Evolutionary conservation across 2,888 invertebrate species (phyloP), one percentile per base, ranked within the genome.

Genomic region (Desoria tigrina): DNA sequence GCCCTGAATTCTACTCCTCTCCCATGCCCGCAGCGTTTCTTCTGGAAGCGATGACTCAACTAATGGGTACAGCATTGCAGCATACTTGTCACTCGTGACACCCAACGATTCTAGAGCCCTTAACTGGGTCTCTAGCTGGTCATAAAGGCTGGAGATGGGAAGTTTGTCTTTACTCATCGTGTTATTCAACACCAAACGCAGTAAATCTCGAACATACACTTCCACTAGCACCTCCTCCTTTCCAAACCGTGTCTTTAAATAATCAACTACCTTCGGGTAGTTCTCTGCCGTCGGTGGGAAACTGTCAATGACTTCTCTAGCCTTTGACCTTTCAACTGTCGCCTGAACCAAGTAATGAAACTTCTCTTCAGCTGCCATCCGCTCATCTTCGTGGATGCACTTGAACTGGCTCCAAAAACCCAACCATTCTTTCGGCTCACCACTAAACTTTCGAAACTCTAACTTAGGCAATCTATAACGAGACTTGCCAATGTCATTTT

Each of bases 11-110:
- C 45, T 3, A 42, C 26, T 56, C 26, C 61, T 60, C 23, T 71
- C 64, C 77, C 77, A 78, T n/a, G 72, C 69, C 49, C 75, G 24
- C 26, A 78, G 59, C 66, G 66, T 2, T n/a, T n/a, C n/a, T n/a
- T n/a, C n/a, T n/a, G n/a, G n/a, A n/a, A n/a, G n/a, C n/a, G n/a
- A n/a, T n/a, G 71, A 72, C 42, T 69, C 71, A 18, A 72, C 73
- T n/a, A 71, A 9, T 0, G 71, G 71, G 37, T 64, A 69, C 24
- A 73, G 18, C 11, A 69, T 63, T 1, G 55, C 60, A 9, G 59
- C 69, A 51, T 37, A 68, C n/a, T n/a, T n/a, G n/a, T n/a, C n/a
- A n/a, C n/a, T n/a, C n/a, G n/a, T n/a, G n/a, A n/a, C n/a, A n/a
- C 26, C 71, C 1, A 73, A 53, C 2, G 71, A 58, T 27, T 63